Evolutionary conservation across 2,888 invertebrate species (phyloP), one percentile per base, ranked within the genome.

Genomic region (Hemaris fuciformis): DNA sequence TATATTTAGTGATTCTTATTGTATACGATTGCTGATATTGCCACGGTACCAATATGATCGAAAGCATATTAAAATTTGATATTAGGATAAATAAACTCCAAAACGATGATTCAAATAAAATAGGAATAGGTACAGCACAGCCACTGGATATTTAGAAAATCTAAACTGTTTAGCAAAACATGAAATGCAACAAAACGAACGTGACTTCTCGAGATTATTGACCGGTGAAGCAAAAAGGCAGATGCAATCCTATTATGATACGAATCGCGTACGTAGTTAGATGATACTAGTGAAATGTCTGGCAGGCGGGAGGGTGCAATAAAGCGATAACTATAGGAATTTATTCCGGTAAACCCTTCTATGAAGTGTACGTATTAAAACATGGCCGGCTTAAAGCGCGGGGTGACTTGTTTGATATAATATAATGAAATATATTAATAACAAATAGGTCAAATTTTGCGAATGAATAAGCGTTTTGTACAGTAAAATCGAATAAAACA

Each of bases 301-400:
- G 79, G 81, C 87, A 87, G 91, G 87, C 89, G 90, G 91, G 90
- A 81, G 83, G 84, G 80, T 90, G 91, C 91, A 90, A 91, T 91
- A 89, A 64, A 66, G 73, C 66, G 74, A 75, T 62, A 65, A 71
- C 48, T 68, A 65, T 71, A 68, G 61, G 66, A 67, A 67, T 61
- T 53, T 72, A 74, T 69, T 78, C 85, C 80, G 91, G 89, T 88
- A 76, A 85, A 82, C 83, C 90, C 87, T 91, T 91, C 89, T 81
- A 82, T 75, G 82, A 87, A 83, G 79, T 89, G 91, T 91, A 91
- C 91, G 91, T 92, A 88, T 80, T 48, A 81, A 77, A 72, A 70
- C 71, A 77, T 75, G 73, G 73, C 83, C 84, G 85, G 88, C 89
- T 89, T 73, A 80, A 89, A 88, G 88, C 85, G 73, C 75, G 79